phyloP scores from a whole-genome alignment of 2,797 vertebrate species.

The Chaetophractus vellerosus region DNA sequence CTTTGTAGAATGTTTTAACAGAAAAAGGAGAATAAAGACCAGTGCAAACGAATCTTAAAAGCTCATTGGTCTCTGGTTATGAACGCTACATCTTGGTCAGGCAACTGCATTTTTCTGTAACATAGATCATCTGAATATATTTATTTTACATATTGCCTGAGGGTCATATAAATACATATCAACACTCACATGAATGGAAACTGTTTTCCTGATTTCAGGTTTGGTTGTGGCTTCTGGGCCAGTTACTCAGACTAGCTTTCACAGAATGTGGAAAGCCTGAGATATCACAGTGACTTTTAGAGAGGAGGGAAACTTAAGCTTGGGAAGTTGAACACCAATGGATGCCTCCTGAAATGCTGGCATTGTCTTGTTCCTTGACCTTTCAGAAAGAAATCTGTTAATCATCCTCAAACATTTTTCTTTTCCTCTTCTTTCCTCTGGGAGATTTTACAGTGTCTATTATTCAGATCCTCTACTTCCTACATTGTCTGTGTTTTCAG shows the following conservation, averaged over 20 bases:
- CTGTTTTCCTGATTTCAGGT: neutral
- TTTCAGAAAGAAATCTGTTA: conserved; percentile 61
- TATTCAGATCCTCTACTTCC: conserved; percentile 41
- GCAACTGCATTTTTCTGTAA: conserved; percentile 49
- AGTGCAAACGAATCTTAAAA: conserved; percentile 62
- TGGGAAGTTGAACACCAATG: neutral
- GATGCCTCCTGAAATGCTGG: neutral
- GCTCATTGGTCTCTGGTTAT: conserved; percentile 43
- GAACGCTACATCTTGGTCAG: conserved; percentile 38
- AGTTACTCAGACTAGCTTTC: neutral
- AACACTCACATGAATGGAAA: conserved; percentile 13
- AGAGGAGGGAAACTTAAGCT: neutral
- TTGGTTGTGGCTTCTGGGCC: neutral
- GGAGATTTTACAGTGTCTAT: conserved; percentile 23
- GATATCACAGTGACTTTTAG: neutral
- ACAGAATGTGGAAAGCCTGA: neutral
- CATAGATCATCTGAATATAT: conserved; percentile 56
- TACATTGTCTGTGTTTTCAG: neutral
- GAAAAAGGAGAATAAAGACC: conserved; percentile 60
- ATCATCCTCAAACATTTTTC: conserved; percentile 53
- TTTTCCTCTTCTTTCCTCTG: conserved; percentile 39
- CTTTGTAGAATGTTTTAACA: conserved; percentile 71
- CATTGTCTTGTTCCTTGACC: neutral
- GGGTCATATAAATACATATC: conserved; percentile 33
- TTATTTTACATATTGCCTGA: neutral